A percentile compares a stretch with the other conserved stretches of the same genome.
Conservation (phyloP, 2,797 vertebrate species). For the Hydrolagus colliei region DNA sequence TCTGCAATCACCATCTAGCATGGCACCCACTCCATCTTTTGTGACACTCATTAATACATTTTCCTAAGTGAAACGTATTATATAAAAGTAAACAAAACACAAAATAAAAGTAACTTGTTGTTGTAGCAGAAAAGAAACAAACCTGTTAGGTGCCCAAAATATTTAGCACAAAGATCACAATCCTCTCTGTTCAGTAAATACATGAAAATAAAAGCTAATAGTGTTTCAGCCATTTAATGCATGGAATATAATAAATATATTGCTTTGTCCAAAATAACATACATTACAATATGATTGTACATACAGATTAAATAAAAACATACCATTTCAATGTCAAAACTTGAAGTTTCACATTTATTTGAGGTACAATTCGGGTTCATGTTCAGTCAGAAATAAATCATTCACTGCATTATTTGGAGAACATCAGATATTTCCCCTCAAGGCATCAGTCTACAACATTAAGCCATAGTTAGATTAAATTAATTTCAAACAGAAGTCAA, state of each 20-base stretch:
- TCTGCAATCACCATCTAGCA: too few species aligned
- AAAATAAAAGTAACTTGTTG: not conserved
- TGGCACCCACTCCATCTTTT: too few species aligned
- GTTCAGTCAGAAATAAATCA: not conserved
- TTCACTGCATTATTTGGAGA: not conserved
- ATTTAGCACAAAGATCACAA: not conserved
- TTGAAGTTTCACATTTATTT: conserved; percentile 6
- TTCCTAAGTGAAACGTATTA: too few species aligned
- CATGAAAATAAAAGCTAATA: not conserved
- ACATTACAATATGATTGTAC: conserved; percentile 5
- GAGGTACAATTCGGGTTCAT: not conserved
- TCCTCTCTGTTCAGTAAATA: not conserved
- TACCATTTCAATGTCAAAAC: conserved; percentile 10
- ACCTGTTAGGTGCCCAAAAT: too few species aligned
- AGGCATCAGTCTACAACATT: not conserved
- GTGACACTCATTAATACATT: too few species aligned
- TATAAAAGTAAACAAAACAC: not conserved
- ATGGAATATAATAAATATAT: not conserved
- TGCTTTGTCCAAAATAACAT: conserved; percentile 11
- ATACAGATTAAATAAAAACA: conserved; percentile 22
- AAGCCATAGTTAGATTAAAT: not conserved
- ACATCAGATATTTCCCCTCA: not conserved
- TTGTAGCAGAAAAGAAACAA: not conserved
- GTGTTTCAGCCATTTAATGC: conserved; percentile 7
- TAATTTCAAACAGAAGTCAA: not conserved